Evolutionary conservation across 1,140 invertebrate genomes (phyloP).

Genomic region (Dinoponera quadriceps): DNA sequence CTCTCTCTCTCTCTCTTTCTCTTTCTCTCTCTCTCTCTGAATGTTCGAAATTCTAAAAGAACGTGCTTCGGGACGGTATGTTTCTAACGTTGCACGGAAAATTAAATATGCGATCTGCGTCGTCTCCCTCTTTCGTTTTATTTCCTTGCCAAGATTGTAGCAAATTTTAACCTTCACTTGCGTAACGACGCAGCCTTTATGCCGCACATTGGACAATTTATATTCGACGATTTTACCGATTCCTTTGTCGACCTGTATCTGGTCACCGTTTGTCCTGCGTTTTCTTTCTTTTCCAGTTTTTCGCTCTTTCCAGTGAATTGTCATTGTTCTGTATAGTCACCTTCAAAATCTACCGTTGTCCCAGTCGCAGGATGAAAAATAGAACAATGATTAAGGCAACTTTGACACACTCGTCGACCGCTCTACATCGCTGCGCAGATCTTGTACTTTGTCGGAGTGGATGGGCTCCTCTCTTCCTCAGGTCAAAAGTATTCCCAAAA

Average conservation of each 20-base stretch:
- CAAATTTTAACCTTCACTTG: too few species aligned
- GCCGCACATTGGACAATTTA: slow-evolving; percentile 10
- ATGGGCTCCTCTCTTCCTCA: slow-evolving; percentile 29
- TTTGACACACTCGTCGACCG: slow-evolving; percentile 52
- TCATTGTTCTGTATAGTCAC: slow-evolving; percentile 46
- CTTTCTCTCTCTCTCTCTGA: too few species aligned
- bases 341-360: slow-evolving; percentile 63
- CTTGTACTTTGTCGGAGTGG: slow-evolving; percentile 63
- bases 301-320: neutral
- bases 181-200: neutral
- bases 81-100: slow-evolving; percentile 45
- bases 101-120: slow-evolving; percentile 50
- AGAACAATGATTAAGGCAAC: slow-evolving; percentile 67
- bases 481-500: slow-evolving; percentile 59
- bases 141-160: too few species aligned
- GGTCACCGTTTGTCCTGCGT: neutral
- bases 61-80: neutral
- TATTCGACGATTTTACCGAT: slow-evolving; percentile 54
- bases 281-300: slow-evolving; percentile 1
- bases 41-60: slow-evolving; percentile 30
- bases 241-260: too few species aligned
- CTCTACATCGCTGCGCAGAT: slow-evolving; percentile 51
- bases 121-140: neutral
- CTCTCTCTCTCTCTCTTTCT: too few species aligned
- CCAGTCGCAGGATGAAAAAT: slow-evolving; percentile 10